These are phyloP conservation scores for Rhea americana DNA, from an alignment of 2,113 vertebrate species.

Conservation along the genomic window DNA sequence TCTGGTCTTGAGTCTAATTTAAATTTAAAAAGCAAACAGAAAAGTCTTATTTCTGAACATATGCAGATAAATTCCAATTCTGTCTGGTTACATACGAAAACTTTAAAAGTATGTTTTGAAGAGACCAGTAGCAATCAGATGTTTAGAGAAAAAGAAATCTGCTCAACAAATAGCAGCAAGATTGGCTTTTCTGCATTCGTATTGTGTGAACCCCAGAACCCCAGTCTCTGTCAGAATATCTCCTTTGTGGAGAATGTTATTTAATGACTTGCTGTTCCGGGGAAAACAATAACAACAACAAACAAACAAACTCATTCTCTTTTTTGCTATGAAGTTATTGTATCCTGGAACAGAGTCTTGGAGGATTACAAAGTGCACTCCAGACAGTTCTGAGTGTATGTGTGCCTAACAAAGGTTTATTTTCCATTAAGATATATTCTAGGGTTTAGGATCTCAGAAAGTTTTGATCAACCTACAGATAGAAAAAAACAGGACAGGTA, in stretches of 20 bases:
- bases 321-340: neutral
- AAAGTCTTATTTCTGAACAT: neutral
- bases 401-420: neutral
- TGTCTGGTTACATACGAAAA: neutral
- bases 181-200: neutral
- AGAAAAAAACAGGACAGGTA: neutral
- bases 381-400: neutral
- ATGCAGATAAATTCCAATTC: neutral
- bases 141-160: neutral
- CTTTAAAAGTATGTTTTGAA: neutral
- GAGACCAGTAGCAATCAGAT: neutral
- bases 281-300: neutral
- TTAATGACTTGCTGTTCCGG: neutral
- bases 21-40: neutral
- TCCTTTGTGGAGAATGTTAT: neutral
- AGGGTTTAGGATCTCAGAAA: neutral
- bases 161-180: neutral
- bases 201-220: neutral
- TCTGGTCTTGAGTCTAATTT: neutral
- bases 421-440: fast-evolving
- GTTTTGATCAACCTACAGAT: neutral
- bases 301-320: neutral
- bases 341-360: neutral
- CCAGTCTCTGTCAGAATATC: neutral
- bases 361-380: neutral